These are phyloP conservation scores for Linnaemya vulpina DNA, from an alignment of 2,888 invertebrate genomes.

Conservation along the genomic window DNA sequence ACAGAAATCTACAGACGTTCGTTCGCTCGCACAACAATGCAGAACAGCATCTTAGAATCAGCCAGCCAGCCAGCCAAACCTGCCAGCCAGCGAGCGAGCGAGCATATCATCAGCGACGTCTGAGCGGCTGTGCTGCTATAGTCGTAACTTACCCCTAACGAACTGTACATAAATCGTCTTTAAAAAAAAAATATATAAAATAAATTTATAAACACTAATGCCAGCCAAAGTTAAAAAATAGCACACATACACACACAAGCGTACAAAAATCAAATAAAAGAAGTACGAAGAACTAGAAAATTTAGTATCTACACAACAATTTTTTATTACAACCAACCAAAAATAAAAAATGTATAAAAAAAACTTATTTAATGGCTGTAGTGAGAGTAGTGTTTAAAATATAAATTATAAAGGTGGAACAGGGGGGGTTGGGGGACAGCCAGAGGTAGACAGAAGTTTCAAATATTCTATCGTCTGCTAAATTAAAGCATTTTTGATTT, in stretches of 20 bases:
- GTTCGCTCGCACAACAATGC: slow-evolving; percentile 24
- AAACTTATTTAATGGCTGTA: slow-evolving; percentile 80
- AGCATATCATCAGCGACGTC: slow-evolving; percentile 76
- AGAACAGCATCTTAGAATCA: slow-evolving; percentile 64
- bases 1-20: slow-evolving; percentile 39
- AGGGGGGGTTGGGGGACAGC: neutral
- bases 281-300: slow-evolving; percentile 78
- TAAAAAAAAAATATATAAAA: slow-evolving; percentile 70
- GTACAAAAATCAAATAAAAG: slow-evolving; percentile 78
- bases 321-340: slow-evolving; percentile 81
- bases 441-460: slow-evolving; percentile 41
- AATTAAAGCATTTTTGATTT: slow-evolving; percentile 17
- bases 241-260: slow-evolving; percentile 21
- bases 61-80: neutral
- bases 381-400: slow-evolving; percentile 74
- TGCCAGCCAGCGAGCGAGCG: slow-evolving; percentile 70
- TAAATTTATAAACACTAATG: slow-evolving; percentile 79
- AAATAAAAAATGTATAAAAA: slow-evolving; percentile 73
- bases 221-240: slow-evolving; percentile 71
- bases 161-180: slow-evolving; percentile 83
- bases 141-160: slow-evolving; percentile 75
- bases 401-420: slow-evolving; percentile 50
- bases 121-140: slow-evolving; percentile 68
- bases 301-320: slow-evolving; percentile 78
- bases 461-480: slow-evolving; percentile 29